Evolutionary conservation across 2,113 vertebrate species (phyloP), one percentile per base, ranked within the genome.

Genomic region (Centropus unirufus): DNA sequence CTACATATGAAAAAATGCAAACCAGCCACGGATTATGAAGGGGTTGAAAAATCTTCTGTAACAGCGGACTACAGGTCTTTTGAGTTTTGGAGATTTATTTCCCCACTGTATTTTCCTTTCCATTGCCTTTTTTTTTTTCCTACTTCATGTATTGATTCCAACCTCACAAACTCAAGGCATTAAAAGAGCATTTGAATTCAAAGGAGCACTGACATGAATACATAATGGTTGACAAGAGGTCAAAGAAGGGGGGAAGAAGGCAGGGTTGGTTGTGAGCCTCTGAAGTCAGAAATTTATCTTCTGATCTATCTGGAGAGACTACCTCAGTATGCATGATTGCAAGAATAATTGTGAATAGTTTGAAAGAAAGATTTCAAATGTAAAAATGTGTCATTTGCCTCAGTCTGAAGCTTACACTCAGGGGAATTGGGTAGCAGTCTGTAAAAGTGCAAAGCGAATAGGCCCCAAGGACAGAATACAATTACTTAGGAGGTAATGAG

Each of bases 401-500:
- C 87, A 69, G 69, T 93, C 89, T 87, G 76, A 87, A 49, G 61
- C 73, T 89, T 94, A 47, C 8, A 39, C 95, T 95, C 93, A 54
- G 40, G 94, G 93, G 93, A 92, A 76, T 78, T 0, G 27, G 30
- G 46, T 87, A 93, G 66, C 62, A 95, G 78, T 95, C 91, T 96
- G 94, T 95, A 97, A 96, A 96, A 89, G 94, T 82, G 83, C n/a
- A 40, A 89, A 97, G 74, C 82, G 94, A 93, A 87, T 76, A 92
- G 89, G 87, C 92, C 93, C 94, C 66, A 91, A 95, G 91, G 96
- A 95, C 73, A 87, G 83, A 96, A 96, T 72, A 96, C 91, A 96
- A 97, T 97, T 97, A 96, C 22, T 97, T 96, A 95, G 91, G 87
- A 97, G 74, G 91, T 97, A 96, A 97, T 97, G 96, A 97, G 95